phyloP scores from a whole-genome alignment of 2,888 invertebrate species.

The Minunthozetes semirufus region DNA sequence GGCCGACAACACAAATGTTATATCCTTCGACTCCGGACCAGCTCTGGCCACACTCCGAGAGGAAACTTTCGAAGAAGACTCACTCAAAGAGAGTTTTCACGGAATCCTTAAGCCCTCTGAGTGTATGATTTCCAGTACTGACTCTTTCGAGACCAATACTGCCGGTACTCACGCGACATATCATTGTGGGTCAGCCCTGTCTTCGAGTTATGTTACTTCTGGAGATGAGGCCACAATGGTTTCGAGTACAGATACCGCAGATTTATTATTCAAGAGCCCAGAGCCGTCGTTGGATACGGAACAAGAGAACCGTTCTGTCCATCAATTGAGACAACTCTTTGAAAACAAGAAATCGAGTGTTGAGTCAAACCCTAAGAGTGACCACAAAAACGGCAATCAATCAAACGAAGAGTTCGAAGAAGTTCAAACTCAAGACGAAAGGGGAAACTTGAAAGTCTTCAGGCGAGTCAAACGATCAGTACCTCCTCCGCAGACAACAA shows the following conservation, averaged over 20 bases:
- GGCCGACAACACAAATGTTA: not conserved
- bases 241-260: constrained; percentile 65
- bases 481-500: not conserved
- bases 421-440: constrained; percentile 53
- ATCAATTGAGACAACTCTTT: constrained; percentile 2
- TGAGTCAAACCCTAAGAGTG: not conserved
- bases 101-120: constrained; percentile 37
- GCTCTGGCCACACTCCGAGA: constrained; percentile 26
- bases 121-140: constrained; percentile 60
- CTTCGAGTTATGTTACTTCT: constrained; percentile 59
- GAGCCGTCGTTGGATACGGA: not conserved
- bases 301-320: constrained; percentile 4
- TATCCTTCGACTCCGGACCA: constrained; percentile 6
- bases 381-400: constrained; percentile 41
- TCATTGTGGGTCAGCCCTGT: constrained; percentile 76
- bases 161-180: constrained; percentile 74
- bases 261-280: constrained; percentile 46
- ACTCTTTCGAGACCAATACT: constrained; percentile 69
- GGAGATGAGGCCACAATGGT: constrained; percentile 69
- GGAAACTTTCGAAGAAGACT: constrained; percentile 18
- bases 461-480: constrained; percentile 47
- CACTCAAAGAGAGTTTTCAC: constrained; percentile 25
- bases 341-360: constrained; percentile 1
- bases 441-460: constrained; percentile 55
- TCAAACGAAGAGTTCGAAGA: constrained; percentile 55